These are phyloP conservation scores for Trogon surrucura DNA, from an alignment of 2,113 vertebrate species.

Conservation along the genomic window DNA sequence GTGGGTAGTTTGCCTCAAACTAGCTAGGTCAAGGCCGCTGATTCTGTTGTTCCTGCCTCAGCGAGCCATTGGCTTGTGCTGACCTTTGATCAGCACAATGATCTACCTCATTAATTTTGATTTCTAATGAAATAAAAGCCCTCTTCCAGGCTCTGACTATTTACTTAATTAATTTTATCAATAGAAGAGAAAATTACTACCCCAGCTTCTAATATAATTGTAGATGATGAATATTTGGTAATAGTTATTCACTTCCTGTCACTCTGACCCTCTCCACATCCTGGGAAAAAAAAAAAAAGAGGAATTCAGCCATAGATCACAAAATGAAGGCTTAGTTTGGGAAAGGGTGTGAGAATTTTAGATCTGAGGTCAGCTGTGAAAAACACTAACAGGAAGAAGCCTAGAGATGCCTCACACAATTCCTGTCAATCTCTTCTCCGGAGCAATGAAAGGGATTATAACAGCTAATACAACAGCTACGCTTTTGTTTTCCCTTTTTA, in stretches of 20 bases:
- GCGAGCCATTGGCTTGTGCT: neutral
- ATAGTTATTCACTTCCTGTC: constrained; percentile 7
- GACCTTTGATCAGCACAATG: neutral
- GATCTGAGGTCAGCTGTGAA: neutral
- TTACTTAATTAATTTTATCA: neutral
- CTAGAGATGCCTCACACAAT: neutral
- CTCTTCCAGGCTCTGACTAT: neutral
- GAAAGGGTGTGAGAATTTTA: constrained; percentile 37
- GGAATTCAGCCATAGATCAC: constrained; percentile 2
- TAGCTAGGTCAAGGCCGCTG: constrained; percentile 15
- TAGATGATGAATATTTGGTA: neutral
- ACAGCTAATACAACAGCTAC: neutral
- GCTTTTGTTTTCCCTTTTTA: neutral
- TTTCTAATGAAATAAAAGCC: neutral
- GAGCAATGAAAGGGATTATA: neutral
- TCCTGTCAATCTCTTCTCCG: neutral
- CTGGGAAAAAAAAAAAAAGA: constrained; percentile 33
- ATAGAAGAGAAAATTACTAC: neutral
- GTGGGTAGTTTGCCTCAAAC: neutral
- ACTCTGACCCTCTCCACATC: constrained; percentile 17
- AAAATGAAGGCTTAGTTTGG: constrained; percentile 16
- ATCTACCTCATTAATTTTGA: neutral
- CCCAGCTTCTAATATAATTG: neutral
- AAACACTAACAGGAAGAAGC: constrained; percentile 39
- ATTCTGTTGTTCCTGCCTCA: neutral